Evolutionary conservation across 1,140 invertebrate species (phyloP), one percentile per base, ranked within the genome.

Genomic region (Macrobrachium nipponense): DNA sequence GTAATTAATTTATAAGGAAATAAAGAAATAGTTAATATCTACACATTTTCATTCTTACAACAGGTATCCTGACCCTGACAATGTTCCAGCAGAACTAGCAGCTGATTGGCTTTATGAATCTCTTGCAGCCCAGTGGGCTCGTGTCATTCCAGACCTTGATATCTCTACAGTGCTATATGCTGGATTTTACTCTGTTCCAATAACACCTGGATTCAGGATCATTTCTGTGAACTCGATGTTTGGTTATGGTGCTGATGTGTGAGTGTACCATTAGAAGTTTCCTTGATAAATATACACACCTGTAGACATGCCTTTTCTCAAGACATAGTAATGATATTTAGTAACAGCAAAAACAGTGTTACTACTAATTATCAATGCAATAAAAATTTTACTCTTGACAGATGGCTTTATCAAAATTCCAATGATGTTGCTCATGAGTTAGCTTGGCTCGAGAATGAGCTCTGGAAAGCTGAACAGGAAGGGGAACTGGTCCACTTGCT

Each of bases 31-130:
- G 27, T 62, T 36, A 15, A 10, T 17, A 36, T 44, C 27, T 66
- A 44, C 44, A 20, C 36, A 18, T 20, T 51, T 36, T 36, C 12
- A 61, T 20, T 15, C 23, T 58, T 6, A 5, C 3, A 11, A 0
- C 59, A 79, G 76, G 60, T 79, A 73, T 20, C 76, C 84, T 43
- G 70, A 86, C 23, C 60, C 64, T 17, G 66, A 43, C 17, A 61
- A 70, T 20, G 61, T 27, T 2, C 68, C 68, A 4, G 94, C 95
- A 72, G 95, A 98, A 73, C 95, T 94, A 68, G 95, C 95, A 23
- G 97, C 98, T 75, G 94, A 94, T 27, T 99, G 98, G 98, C 91
- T 99, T 18, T 99, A 99, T 91, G 93, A 97, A 70, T 96, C 95
- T 89, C 90, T 99, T 72, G 96, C 97, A 89, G 93, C 94, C 11